Evolutionary conservation across 2,888 invertebrate species (phyloP), one percentile per base, ranked within the genome.

Genomic region (Eugnorisma glareosa): DNA sequence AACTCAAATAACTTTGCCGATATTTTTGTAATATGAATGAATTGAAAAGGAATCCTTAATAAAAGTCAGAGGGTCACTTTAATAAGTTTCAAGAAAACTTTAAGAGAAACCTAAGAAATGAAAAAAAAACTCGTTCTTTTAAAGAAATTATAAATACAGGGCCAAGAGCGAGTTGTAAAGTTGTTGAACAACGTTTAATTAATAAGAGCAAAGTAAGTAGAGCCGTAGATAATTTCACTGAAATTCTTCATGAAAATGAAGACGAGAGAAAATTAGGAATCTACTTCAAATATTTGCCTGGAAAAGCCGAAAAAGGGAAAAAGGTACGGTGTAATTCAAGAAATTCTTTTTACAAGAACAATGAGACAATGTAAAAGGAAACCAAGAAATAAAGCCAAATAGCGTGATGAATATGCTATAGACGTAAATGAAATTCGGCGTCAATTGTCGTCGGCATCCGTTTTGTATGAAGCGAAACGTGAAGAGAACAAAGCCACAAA

Each of bases 381-480:
- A 67, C 18, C 61, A n/a, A 45, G 43, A 67, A 15, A 43, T 8
- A 54, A 64, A 28, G 28, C 15, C 24, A 82, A 77, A 64, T 51
- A 28, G 35, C 63, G 21, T n/a, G 45, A 43, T 43, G n/a, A 48
- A 57, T 40, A 67, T 48, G 45, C 31, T 35, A 4, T 11, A 1
- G 24, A 54, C 63, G 28, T 24, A 68, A 82, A 64, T 82, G 18
- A 57, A 82, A 82, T 82, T 82, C 21, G 24, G 40, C 40, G 28
- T 57, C 45, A 48, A 64, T 68, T 64, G 18, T 40, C n/a, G 64
- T 40, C n/a, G 64, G n/a, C 64, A 43, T 77, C 24, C 35, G 40
- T 43, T 43, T 68, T 64, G 63, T 68, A 57, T 77, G 63, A 63
- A 76, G 54, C 24, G 67, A 77, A 79, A 57, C 28, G 63, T 82